Conservation (phyloP, 2,888 invertebrate genomes). For the Caradrina kadenii region DNA sequence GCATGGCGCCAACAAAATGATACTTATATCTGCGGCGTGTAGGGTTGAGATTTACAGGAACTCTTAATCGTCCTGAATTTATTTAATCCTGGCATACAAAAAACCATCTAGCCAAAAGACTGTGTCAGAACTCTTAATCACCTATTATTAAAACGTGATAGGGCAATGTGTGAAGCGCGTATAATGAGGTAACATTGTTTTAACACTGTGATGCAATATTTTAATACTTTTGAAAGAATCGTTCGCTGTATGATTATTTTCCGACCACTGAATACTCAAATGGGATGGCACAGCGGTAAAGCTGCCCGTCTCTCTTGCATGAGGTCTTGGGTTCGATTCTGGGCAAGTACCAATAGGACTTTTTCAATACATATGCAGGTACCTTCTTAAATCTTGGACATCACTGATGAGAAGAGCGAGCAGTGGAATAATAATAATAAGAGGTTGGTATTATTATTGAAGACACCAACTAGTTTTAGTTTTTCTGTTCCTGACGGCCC, state of each 20-base stretch:
- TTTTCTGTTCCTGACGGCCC: slow-evolving; percentile 27
- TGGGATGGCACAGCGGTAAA: too few relatives aligned
- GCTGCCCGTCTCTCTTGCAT: too few relatives aligned
- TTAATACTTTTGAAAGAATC: not conserved
- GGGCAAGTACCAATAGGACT: too few relatives aligned
- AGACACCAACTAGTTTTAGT: too few relatives aligned
- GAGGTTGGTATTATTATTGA: too few relatives aligned
- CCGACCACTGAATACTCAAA: not conserved
- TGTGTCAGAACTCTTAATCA: not conserved
- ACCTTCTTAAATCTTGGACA: too few relatives aligned
- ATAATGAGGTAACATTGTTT: slow-evolving; percentile 20
- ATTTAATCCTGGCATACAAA: not conserved
- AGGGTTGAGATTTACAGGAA: slow-evolving; percentile 31
- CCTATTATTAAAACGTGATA: slow-evolving; percentile 24
- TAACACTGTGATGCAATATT: slow-evolving; percentile 20
- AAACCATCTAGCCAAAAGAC: not conserved
- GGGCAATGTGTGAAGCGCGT: slow-evolving; percentile 22
- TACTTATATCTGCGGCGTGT: not conserved
- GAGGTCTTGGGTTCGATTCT: too few relatives aligned
- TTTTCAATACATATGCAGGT: too few relatives aligned
- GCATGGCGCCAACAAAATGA: slow-evolving; percentile 28
- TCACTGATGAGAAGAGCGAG: too few relatives aligned
- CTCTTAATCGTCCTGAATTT: not conserved
- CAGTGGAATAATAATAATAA: too few relatives aligned
- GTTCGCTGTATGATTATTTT: not conserved